Base-by-base conservation (phyloP, 2,113 vertebrate genomes). In the Phainopepla nitens region DNA sequence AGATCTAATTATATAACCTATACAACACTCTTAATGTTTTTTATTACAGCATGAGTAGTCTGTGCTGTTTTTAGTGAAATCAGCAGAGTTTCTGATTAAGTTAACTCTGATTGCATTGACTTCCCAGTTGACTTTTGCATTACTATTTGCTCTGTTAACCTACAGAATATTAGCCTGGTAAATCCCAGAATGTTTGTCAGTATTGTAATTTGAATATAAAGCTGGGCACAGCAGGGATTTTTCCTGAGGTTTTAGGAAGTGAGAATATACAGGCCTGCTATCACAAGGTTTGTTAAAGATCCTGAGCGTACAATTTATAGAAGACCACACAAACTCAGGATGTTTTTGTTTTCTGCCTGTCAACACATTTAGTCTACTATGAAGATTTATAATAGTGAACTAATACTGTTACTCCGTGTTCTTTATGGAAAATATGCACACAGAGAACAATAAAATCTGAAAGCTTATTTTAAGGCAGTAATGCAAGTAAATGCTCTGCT, bases 271-370 rank as follows among this genome's bases (percentile, higher is more conserved):
- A 69, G 68, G 29, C 12, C 41, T 50, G 41, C 39, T 49, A 56
- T 91, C 73, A 60, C 35, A 78, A 89, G 23, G 5, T 42, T 93
- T 61, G 62, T 62, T 91, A 25, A 72, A 87, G 39, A 90, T 80
- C 22, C 24, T 29, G 14, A 29, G 75, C 10, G 17, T 88, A 33
- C 61, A 53, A 29, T 82, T 54, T 29, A 64, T 62, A 72, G 83
- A 53, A 92, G 95, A 93, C 73, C 85, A 90, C 95, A 92, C 51
- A 29, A 95, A 49, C 39, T 91, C 33, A 85, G 89, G 82, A 80
- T 84, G 69, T 61, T 91, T 83, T 89, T 49, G 54, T 94, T 87
- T 56, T 95, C 58, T 90, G 64, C 75, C 53, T 95, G 87, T 94
- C 95, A 94, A 64, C 76, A 94, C 56, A 51, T 93, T 68, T 21